These are phyloP conservation scores for Morus bassanus DNA, from an alignment of 2,797 vertebrate genomes.

Conservation along the genomic window DNA sequence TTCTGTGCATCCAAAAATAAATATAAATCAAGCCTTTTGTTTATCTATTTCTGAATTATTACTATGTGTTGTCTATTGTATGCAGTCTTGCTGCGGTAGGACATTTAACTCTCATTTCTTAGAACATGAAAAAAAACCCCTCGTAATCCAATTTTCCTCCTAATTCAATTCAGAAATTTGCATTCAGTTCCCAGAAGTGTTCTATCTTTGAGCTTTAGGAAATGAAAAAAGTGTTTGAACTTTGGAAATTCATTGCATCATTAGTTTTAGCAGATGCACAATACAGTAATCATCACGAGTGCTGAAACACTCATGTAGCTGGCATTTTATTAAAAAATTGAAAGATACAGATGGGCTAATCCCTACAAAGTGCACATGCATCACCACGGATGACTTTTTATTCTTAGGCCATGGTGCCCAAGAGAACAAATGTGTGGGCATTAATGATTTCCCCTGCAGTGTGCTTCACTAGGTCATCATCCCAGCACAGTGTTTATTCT, in stretches of 20 bases:
- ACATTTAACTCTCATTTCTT: not conserved
- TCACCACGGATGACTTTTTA: conserved; percentile 27
- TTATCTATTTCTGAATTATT: not conserved
- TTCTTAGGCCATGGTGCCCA: conserved; percentile 31
- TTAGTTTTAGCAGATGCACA: conserved; percentile 47
- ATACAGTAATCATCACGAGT: conserved; percentile 55
- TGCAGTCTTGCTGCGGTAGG: not conserved
- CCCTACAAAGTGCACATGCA: conserved; percentile 28
- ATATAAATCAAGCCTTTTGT: not conserved
- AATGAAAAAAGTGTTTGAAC: conserved; percentile 48
- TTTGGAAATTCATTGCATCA: conserved; percentile 54
- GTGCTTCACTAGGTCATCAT: conserved; percentile 5
- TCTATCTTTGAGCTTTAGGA: conserved; percentile 54
- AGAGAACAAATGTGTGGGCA: conserved; percentile 1
- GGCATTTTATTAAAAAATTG: conserved; percentile 22
- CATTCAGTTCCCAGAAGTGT: conserved; percentile 63
- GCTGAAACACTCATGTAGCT: conserved; percentile 43
- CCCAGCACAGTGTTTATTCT: conserved; percentile 39
- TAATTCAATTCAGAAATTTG: conserved; percentile 55
- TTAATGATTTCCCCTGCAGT: conserved; percentile 41
- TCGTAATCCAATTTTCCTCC: conserved; percentile 32
- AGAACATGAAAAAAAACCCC: not conserved
- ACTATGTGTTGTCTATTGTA: not conserved
- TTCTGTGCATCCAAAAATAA: not conserved
- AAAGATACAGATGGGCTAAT: conserved; percentile 37